phyloP scores from a whole-genome alignment of 2,113 vertebrate genomes.

The Varanus komodoensis region DNA sequence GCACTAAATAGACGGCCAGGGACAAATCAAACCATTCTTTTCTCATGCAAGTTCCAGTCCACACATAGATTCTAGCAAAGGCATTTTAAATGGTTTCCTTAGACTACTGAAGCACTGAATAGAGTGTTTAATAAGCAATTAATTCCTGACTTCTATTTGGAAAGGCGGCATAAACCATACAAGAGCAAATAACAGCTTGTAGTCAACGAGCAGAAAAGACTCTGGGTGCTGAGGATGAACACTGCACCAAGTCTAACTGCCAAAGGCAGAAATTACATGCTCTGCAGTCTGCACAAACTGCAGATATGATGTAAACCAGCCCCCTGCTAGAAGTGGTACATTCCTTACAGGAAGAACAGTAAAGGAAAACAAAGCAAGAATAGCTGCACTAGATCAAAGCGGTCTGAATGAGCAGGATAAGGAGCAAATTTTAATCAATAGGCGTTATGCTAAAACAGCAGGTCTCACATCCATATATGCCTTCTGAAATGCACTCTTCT shows the following conservation, averaged over 20 bases:
- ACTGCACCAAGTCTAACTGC: not conserved
- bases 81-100: not conserved
- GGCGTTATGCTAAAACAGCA: not conserved
- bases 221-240: not conserved
- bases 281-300: not conserved
- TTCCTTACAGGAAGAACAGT: not conserved
- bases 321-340: not conserved
- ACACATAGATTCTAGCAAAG: not conserved
- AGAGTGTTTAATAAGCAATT: not conserved
- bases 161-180: not conserved
- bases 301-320: constrained; percentile 24
- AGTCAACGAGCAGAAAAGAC: not conserved
- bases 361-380: not conserved
- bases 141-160: not conserved
- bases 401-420: not conserved
- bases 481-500: not conserved
- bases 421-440: not conserved
- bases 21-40: not conserved
- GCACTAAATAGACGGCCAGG: not conserved
- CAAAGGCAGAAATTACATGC: not conserved
- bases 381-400: not conserved
- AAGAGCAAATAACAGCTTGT: not conserved
- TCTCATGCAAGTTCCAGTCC: not conserved
- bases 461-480: not conserved
- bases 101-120: not conserved